Evolutionary conservation across 2,113 vertebrate species (phyloP).

Genomic region (Hippocampus barbouri): DNA sequence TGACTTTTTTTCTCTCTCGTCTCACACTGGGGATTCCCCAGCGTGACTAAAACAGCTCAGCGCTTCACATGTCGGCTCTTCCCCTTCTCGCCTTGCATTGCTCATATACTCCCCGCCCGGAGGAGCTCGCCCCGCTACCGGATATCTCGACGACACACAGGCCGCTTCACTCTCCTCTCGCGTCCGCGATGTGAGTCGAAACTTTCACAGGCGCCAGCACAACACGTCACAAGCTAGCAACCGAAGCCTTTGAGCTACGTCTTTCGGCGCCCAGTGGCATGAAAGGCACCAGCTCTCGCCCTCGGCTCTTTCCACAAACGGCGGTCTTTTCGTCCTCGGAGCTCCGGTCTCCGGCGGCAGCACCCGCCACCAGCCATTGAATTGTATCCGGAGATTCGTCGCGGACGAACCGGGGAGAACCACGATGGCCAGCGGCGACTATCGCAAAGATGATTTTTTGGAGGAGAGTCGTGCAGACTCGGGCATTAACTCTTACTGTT

Average conservation of each 20-base stretch:
- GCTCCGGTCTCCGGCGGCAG: conserved; percentile 24
- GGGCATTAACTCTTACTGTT: conserved; percentile 66
- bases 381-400: conserved; percentile 21
- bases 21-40: conserved; percentile 70
- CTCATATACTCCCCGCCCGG: conserved; percentile 40
- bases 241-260: background rate
- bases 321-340: conserved; percentile 9
- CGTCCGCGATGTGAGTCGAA: background rate
- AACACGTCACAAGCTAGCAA: background rate
- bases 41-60: conserved; percentile 61
- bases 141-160: conserved; percentile 44
- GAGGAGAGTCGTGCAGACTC: conserved; percentile 71
- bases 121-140: conserved; percentile 41
- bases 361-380: conserved; percentile 24
- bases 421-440: conserved; percentile 61
- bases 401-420: conserved; percentile 13
- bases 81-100: conserved; percentile 50
- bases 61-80: conserved; percentile 49
- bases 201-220: conserved; percentile 2
- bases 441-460: conserved; percentile 57
- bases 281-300: conserved; percentile 52
- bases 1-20: background rate
- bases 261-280: conserved; percentile 55
- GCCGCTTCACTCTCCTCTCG: background rate
- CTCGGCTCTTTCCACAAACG: background rate